Evolutionary conservation across 2,888 invertebrate genomes (phyloP), one percentile per base, ranked within the genome.

Genomic region (Lamellibrachia columna): DNA sequence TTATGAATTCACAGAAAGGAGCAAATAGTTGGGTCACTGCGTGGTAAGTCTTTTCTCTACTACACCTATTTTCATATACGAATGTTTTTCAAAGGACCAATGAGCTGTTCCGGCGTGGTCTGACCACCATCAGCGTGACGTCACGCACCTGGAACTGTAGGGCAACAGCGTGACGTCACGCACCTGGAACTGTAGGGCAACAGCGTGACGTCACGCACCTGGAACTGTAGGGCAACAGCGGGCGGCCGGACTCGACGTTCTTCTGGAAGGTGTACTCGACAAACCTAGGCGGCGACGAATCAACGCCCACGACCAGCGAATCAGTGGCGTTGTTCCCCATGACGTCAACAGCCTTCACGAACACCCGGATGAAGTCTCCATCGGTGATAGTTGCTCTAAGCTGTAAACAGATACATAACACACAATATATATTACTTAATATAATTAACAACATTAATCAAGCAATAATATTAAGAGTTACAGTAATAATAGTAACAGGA

Each of bases 261-360:
- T 75, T 75, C 22, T 75, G 6, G 22, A 75, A 75, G 2, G 22
- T 22, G 75, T 75, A n/a, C 22, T 75, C n/a, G 22, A 75, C 75
- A 75, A 75, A 75, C 22, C 75, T 22, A 15, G 75, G 22, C 11
- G 22, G 75, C 15, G 22, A 22, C 75, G 75, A 22, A 22, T 75
- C 75, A 75, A 75, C 75, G n/a, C 75, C 75, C 15, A 75, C 75
- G 75, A 75, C 75, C 22, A 75, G 75, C 75, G 75, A 75, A 75
- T 75, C 75, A 75, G 75, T 75, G 22, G 75, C 75, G 22, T 75
- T 75, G 75, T 75, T 75, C n/a, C 75, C 22, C 75, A 75, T 75
- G 75, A 75, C 75, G 75, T 75, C 75, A 75, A 15, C 75, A 11
- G 75, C 75, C n/a, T 22, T 22, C 22, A 75, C 75, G 75, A 75